Evolutionary conservation across 2,113 vertebrate species (phyloP), one percentile per base, ranked within the genome.

Genomic region (Oncorhynchus kisutch): DNA sequence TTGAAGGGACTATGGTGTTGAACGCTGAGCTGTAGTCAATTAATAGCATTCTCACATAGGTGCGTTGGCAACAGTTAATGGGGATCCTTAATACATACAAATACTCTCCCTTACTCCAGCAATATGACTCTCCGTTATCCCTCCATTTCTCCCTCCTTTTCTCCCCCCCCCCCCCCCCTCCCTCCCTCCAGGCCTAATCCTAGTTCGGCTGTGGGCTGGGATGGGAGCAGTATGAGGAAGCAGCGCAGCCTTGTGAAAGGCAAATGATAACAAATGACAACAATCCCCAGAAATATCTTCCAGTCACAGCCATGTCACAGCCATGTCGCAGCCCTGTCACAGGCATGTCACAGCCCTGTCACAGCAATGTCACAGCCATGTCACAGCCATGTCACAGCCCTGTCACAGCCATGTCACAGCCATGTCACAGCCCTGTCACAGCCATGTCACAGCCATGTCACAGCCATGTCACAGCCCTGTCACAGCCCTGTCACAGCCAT

Each of bases 221-320:
- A 45, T 54, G 51, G 81, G 77, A 72, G 60, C 49, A 77, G 34
- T n/a, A 75, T 75, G 67, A 86, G 78, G 85, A 84, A 88, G 80
- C 81, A 85, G 89, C 79, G 86, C 84, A 89, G 89, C 81, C 80
- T 84, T 74, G 81, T 69, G 85, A 87, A 89, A 86, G 81, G 76
- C 67, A 34, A 34, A 34, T 34, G 34, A 34, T 1, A 34, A 34
- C 79, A 86, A 90, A 88, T 77, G 89, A 92, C 90, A 92, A 89
- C 86, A 87, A 82, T 90, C 85, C 86, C 81, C 77, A 87, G 83
- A 87, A 91, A 86, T 67, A 82, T 83, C 86, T 89, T 89, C 82
- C 83, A 85, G 5, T 31, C 31, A 31, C 31, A 92, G 87, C 87
- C 84, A 84, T 84, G 90, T 90, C 91, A 89, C 31, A 34, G 29